Conservation (phyloP, 1,140 invertebrate species). For the Gonatopus flavifemur region DNA sequence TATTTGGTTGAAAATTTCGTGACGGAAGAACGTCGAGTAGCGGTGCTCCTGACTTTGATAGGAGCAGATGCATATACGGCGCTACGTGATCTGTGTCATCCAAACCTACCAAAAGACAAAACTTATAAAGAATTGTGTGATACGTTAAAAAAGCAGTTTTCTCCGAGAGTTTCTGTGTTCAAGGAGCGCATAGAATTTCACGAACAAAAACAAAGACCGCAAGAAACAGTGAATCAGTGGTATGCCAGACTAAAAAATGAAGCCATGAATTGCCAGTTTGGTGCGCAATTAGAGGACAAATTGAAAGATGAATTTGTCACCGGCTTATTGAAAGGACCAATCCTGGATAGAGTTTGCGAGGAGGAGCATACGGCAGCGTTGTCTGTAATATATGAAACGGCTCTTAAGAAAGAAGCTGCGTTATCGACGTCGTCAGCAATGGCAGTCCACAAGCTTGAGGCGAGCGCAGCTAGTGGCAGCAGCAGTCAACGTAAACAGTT, state of each 20-base stretch:
- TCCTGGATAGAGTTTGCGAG: slow-evolving; percentile 29
- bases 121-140: slow-evolving; percentile 18
- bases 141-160: slow-evolving; percentile 24
- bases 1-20: slow-evolving; percentile 27
- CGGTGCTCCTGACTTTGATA: slow-evolving; percentile 22
- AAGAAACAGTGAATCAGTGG: slow-evolving; percentile 20
- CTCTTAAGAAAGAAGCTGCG: slow-evolving; percentile 30
- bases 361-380: slow-evolving; percentile 23
- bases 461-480: neutral
- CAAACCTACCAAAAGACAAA: slow-evolving; percentile 11
- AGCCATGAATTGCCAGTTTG: slow-evolving; percentile 21
- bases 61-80: slow-evolving; percentile 23
- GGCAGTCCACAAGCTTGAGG: slow-evolving; percentile 11
- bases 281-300: slow-evolving; percentile 18
- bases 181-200: slow-evolving; percentile 22
- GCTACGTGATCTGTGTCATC: slow-evolving; percentile 24
- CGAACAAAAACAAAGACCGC: slow-evolving; percentile 12
- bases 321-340: slow-evolving; percentile 19
- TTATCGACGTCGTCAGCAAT: slow-evolving; percentile 8
- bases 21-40: slow-evolving; percentile 12
- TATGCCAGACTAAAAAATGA: slow-evolving; percentile 20
- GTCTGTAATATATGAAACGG: slow-evolving; percentile 18
- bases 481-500: slow-evolving; percentile 5
- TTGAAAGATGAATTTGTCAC: slow-evolving; percentile 35
- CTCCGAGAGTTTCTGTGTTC: slow-evolving; percentile 18